phyloP scores from a whole-genome alignment of 2,113 vertebrate species.

The Lampris incognitus region DNA sequence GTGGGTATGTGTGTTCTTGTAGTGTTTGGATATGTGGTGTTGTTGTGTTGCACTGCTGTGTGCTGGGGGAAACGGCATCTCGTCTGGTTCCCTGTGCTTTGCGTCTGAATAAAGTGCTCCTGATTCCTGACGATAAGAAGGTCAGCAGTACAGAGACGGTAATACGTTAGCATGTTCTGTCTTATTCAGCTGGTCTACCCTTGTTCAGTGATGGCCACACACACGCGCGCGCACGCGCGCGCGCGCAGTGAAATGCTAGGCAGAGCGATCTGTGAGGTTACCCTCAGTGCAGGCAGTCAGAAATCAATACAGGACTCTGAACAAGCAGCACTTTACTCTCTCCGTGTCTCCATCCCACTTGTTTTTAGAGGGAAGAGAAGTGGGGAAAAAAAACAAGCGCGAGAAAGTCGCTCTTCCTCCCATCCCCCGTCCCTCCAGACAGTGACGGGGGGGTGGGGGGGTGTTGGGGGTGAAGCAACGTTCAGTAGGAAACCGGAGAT shows the following conservation, averaged over 20 bases:
- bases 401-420: constrained; percentile 38
- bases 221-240: constrained; percentile 17
- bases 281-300: constrained; percentile 46
- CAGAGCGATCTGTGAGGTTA: constrained; percentile 65
- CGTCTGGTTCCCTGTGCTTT: no score
- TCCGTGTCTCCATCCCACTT: neutral
- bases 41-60: no score
- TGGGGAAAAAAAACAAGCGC: neutral
- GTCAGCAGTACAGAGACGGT: no score
- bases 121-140: no score
- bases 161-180: no score
- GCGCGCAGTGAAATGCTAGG: neutral
- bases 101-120: no score
- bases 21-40: no score
- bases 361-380: constrained; percentile 15
- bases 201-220: constrained; percentile 30
- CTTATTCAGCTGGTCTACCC: no score
- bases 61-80: no score
- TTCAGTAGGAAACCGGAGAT: constrained; percentile 62
- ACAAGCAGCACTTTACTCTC: constrained; percentile 61
- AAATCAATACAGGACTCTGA: constrained; percentile 67
- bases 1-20: no score
- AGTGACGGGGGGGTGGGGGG: constrained; percentile 3
- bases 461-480: constrained; percentile 32
- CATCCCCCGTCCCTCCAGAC: constrained; percentile 15